These are phyloP conservation scores for Tenebrio molitor DNA, from an alignment of 1,140 invertebrate species.

Conservation along the genomic window DNA sequence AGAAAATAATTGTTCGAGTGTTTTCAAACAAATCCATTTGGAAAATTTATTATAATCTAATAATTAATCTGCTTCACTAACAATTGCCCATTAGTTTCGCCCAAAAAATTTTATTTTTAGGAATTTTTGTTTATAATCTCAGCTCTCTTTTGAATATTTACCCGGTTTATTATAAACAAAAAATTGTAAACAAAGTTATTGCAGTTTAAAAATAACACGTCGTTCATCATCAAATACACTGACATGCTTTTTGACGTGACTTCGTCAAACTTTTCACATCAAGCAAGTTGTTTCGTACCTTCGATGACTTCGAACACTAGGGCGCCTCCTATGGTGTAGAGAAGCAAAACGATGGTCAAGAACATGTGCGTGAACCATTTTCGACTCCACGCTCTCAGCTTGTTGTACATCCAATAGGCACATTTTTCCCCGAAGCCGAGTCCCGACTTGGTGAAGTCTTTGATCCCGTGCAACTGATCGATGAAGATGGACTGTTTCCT, in stretches of 20 bases:
- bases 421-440: slow-evolving; percentile 84
- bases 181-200: too few species aligned
- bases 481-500: slow-evolving; percentile 33
- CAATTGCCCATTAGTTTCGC: slow-evolving; percentile 78
- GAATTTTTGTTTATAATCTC: too few species aligned
- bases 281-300: too few species aligned
- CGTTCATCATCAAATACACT: too few species aligned
- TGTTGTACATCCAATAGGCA: slow-evolving; percentile 84
- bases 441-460: slow-evolving; percentile 77
- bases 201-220: too few species aligned
- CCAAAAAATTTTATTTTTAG: too few species aligned
- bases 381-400: slow-evolving; percentile 81
- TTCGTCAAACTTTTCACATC: too few species aligned
- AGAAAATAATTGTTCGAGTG: not conserved
- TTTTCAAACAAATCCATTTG: not conserved
- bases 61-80: slow-evolving; percentile 75
- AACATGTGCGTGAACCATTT: slow-evolving; percentile 92
- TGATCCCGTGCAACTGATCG: slow-evolving; percentile 37
- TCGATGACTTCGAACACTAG: slow-evolving; percentile 82
- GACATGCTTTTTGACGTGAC: too few species aligned
- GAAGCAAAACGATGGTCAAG: slow-evolving; percentile 79
- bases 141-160: too few species aligned
- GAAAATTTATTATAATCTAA: not conserved
- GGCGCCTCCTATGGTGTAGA: slow-evolving; percentile 85
- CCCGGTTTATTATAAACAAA: too few species aligned